These are phyloP conservation scores for Actenoides lindsayi DNA, from an alignment of 2,113 vertebrate species.

Conservation along the genomic window DNA sequence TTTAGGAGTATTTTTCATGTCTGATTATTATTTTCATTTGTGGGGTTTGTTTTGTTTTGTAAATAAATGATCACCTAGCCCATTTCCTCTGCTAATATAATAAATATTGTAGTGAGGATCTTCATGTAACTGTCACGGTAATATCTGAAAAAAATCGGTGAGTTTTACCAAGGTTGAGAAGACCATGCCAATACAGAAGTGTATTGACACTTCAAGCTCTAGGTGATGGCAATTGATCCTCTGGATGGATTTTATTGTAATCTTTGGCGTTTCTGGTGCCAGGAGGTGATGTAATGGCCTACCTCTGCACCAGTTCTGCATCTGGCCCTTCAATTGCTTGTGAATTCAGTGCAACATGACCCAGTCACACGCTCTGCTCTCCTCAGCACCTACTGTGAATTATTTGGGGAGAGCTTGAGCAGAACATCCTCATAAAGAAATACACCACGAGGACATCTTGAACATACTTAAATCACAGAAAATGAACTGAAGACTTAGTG, in stretches of 20 bases:
- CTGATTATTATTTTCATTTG: background rate
- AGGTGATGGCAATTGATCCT: background rate
- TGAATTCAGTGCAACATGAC: background rate
- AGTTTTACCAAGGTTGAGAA: background rate
- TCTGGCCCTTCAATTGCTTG: background rate
- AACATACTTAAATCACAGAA: background rate
- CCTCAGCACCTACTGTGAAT: background rate
- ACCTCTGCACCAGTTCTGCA: background rate
- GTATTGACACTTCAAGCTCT: background rate
- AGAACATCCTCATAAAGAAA: background rate
- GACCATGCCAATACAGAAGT: background rate
- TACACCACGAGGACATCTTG: background rate
- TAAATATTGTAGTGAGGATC: background rate
- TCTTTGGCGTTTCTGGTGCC: background rate
- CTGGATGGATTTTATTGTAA: background rate
- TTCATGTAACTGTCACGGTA: background rate
- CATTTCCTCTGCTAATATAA: constrained; percentile 26
- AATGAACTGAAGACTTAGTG: background rate
- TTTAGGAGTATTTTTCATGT: background rate
- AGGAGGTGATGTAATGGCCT: background rate
- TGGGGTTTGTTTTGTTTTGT: background rate
- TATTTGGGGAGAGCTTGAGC: background rate
- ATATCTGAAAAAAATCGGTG: background rate
- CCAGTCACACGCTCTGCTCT: background rate
- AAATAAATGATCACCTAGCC: background rate